A percentile compares a stretch with the other conserved stretches of the same genome.
phyloP scores from a whole-genome alignment of 2,113 vertebrate species.

The Romanogobio albipinnatus region DNA sequence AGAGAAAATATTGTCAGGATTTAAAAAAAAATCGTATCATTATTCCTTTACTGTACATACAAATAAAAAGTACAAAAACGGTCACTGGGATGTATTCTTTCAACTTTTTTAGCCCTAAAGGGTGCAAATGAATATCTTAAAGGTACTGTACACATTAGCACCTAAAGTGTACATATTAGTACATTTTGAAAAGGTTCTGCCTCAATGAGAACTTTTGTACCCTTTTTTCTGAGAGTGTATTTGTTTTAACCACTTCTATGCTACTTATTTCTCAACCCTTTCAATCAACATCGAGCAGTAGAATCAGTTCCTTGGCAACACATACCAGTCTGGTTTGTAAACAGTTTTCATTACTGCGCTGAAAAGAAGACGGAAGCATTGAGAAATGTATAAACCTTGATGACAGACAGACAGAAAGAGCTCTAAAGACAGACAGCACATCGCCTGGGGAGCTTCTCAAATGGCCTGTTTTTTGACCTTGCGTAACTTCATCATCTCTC shows the following conservation, averaged over 20 bases:
- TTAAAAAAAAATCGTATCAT: neutral
- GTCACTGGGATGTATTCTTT: no score
- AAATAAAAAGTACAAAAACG: no score
- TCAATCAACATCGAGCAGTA: neutral
- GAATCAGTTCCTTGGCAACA: neutral
- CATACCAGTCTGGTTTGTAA: neutral
- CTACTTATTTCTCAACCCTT: neutral
- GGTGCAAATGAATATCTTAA: no score
- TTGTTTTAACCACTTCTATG: neutral
- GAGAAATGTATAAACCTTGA: neutral
- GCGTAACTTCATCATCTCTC: conserved; percentile 3
- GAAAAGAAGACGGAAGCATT: neutral
- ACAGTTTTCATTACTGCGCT: neutral
- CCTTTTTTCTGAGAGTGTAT: neutral
- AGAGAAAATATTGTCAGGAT: neutral
- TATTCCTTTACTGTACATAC: neutral
- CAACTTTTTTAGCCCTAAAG: no score
- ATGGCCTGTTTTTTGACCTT: conserved; percentile 10
- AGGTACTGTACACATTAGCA: no score
- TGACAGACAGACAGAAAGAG: neutral
- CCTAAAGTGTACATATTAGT: no score
- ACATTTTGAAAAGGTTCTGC: no score
- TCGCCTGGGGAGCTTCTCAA: neutral
- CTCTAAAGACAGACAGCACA: neutral
- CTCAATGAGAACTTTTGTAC: no score